Base-by-base conservation (phyloP, 2,888 invertebrate species). In the Uloborus plumipes region DNA sequence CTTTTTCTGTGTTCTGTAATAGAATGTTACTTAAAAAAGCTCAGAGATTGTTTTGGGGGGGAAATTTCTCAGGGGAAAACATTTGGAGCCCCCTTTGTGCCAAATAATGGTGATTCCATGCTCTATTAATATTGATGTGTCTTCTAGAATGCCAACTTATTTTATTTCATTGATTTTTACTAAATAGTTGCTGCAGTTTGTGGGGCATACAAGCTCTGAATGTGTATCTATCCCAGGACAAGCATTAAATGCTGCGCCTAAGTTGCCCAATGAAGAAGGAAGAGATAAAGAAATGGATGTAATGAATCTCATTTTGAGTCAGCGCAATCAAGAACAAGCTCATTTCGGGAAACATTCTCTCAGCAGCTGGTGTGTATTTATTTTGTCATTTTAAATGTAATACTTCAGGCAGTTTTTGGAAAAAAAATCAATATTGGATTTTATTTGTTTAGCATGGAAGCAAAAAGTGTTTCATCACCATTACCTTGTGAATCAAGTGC, bases 171-270 rank as follows among this genome's bases (percentile, higher is more conserved):
- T 66, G 3, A 7, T 18, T 69, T 55, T 62, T 1, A 20, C 22
- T 64, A 11, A 88, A 2, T 87, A 96, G 96, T 91, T 97, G 83
- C 90, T 98, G 80, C 94, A 94, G 87, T 97, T 97, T 90, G 93
- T 98, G 87, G 96, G 96, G 0, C 93, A 94, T 89, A 95, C 96
- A 1, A 97, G 97, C 87, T 94, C 97, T 0, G 98, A 98, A 89
- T 95, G 96, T 88, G 90, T 93, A 64, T 91, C 93, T 80, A 90
- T 90, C 71, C 90, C 91, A 77, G 93, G 93, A 50, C 91, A 92
- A 49, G 92, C 94, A 61, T 90, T 97, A 84, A 96, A 97, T 89
- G 93, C 93, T 84, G 94, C 96, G 1, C 93, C 94, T 50, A 87
- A 88, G 14, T 91, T 92, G 65, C 93, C 94, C 62, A 85, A 86